These are phyloP conservation scores for Ceratotherium simum DNA, from an alignment of 2,113 vertebrate species.

Conservation along the genomic window DNA sequence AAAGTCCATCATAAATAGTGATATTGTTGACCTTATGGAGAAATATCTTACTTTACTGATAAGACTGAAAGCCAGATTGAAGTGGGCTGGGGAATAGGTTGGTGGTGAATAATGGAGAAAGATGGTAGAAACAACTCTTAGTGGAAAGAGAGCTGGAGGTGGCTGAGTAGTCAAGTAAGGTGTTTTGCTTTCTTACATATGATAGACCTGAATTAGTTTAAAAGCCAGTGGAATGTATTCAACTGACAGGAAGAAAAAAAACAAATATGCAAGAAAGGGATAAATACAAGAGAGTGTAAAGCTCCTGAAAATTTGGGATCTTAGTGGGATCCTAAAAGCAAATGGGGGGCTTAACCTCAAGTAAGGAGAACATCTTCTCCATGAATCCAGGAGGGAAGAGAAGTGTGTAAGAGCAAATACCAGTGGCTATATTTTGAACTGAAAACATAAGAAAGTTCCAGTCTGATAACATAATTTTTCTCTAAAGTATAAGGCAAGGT, in stretches of 20 bases:
- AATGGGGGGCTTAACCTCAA: not conserved
- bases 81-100: not conserved
- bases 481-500: not conserved
- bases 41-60: not conserved
- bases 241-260: not conserved
- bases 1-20: not conserved
- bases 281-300: not conserved
- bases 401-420: not conserved
- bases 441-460: not conserved
- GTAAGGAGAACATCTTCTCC: not conserved
- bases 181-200: not conserved
- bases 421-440: not conserved
- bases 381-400: not conserved
- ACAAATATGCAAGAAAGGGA: not conserved
- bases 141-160: not conserved
- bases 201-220: not conserved
- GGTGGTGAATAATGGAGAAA: not conserved
- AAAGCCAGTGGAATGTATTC: not conserved
- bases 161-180: not conserved
- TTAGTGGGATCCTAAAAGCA: slow-evolving; percentile 8
- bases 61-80: not conserved
- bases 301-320: not conserved
- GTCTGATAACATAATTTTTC: not conserved
- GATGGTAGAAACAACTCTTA: not conserved
- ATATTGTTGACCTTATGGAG: not conserved